Base-by-base conservation (phyloP, 1,140 invertebrate species). In the Akabosia matsudoensis region DNA sequence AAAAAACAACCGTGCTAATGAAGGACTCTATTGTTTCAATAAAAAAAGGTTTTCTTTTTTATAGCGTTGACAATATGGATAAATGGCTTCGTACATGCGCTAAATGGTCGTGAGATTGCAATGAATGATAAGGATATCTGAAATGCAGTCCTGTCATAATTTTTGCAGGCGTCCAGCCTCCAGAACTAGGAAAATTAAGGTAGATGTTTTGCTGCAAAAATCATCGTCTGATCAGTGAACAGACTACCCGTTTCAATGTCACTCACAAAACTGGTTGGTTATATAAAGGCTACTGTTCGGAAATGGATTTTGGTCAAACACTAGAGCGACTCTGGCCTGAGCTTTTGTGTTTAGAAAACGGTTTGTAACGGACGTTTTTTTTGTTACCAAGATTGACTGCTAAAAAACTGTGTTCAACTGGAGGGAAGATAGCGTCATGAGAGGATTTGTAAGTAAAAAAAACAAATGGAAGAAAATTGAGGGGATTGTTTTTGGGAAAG, bases 311-410 rank as follows among this genome's bases (percentile, higher is more conserved):
- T 45, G 37, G 37, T 4, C 61, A 67, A 31, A 67, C 61, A 67
- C 61, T 67, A 67, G 61, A 67, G 61, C 61, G 28, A 28, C 26
- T n/a, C n/a, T n/a, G n/a, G 26, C 37, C 37, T 30, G 22, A 13
- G 61, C 61, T 67, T 67, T 67, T 67, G 61, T 67, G 61, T 67
- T 67, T 30, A 31, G 61, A 30, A 30, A 24, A 31, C 26, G 61
- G 24, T 31, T 30, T 30, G 10, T 67, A 1, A 14, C 24, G 7
- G 24, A 7, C 4, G 14, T 61, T 13, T 67, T 67, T 67, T 30
- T 28, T 30, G 61, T 67, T 67, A 67, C 61, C 61, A 28, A 56
- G 7, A 45, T 45, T 45, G 7, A 45, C 18, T 45, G 37, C 7
- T 45, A 45, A 45, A 45, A 45, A 45, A 45, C 18, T 10, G 7